These are phyloP conservation scores for Scortum barcoo DNA, from an alignment of 2,113 vertebrate species.

Conservation along the genomic window DNA sequence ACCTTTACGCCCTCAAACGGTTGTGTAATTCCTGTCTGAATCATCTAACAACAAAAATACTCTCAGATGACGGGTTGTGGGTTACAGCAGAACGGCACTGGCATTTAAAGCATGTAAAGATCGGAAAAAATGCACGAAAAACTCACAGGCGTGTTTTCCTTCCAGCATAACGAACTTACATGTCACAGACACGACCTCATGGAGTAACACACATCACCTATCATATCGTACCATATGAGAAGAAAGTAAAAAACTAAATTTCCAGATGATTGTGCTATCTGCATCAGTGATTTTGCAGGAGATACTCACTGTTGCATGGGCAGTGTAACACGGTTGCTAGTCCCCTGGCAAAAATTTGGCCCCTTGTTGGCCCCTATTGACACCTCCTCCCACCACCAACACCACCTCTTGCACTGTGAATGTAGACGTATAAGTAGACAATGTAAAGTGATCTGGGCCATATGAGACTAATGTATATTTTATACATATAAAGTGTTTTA, in stretches of 20 bases:
- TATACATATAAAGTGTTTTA: not conserved
- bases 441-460: not conserved
- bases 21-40: constrained; percentile 50
- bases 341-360: not conserved
- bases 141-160: not conserved
- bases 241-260: too few species aligned
- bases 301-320: not conserved
- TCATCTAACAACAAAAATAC: constrained; percentile 43
- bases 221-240: too few species aligned
- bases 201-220: too few species aligned
- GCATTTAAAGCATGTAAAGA: constrained; percentile 34
- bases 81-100: constrained; percentile 3
- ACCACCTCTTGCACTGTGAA: not conserved
- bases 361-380: not conserved
- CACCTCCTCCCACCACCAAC: not conserved
- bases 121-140: not conserved
- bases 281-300: too few species aligned
- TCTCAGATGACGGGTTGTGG: constrained; percentile 22
- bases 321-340: not conserved
- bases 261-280: too few species aligned
- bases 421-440: not conserved
- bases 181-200: not conserved
- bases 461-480: not conserved
- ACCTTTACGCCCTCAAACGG: constrained; percentile 34
- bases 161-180: not conserved